These are phyloP conservation scores for Saccostrea cuccullata DNA, from an alignment of 1,140 invertebrate genomes.

Conservation along the genomic window DNA sequence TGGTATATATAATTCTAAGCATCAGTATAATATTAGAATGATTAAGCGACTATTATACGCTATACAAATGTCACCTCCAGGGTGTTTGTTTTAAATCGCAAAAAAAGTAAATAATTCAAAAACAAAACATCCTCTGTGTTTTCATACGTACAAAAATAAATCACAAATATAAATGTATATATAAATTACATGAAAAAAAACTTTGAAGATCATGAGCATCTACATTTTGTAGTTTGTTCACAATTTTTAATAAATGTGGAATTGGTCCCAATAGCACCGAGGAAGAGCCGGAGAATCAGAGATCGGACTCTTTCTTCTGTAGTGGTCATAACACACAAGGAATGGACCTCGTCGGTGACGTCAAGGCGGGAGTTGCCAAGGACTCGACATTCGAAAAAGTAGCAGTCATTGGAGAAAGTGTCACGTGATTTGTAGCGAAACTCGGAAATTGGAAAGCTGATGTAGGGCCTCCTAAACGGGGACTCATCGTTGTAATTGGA, in stretches of 20 bases:
- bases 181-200: not conserved
- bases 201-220: not conserved
- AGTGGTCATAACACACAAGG: conserved; percentile 57
- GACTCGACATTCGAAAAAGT: conserved; percentile 57
- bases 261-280: conserved; percentile 28
- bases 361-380: conserved; percentile 49
- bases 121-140: not conserved
- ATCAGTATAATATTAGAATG: not conserved
- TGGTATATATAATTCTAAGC: conserved; percentile 5
- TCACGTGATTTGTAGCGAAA: conserved; percentile 63
- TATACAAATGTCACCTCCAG: not conserved
- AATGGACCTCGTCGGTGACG: conserved; percentile 47
- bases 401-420: conserved; percentile 65
- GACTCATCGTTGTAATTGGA: conserved; percentile 71
- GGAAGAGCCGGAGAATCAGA: not conserved
- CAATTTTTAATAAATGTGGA: not conserved
- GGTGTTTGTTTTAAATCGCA: not conserved
- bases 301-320: conserved; percentile 1
- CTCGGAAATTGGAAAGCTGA: conserved; percentile 73
- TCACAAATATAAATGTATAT: not conserved
- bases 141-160: conserved; percentile 20
- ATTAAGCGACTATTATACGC: conserved; percentile 3
- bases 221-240: conserved; percentile 33
- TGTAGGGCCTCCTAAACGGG: conserved; percentile 58
- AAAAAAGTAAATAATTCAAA: conserved; percentile 11